Base-by-base conservation (phyloP, 2,113 vertebrate species). In the Apodemus speciosus region DNA sequence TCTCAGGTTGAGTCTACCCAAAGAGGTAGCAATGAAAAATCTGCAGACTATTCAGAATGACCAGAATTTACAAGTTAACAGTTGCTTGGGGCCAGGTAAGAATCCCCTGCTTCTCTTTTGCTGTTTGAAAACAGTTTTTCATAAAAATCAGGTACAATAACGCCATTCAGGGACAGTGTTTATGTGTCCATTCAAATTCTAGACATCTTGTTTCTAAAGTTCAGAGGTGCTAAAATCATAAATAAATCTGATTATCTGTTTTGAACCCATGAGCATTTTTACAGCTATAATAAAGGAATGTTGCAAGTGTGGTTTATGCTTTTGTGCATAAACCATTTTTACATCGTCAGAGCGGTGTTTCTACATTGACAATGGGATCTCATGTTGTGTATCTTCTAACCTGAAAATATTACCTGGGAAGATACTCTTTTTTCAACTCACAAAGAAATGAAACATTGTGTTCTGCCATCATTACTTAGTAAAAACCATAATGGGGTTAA, bases 351-450 rank as follows among this genome's bases (percentile, higher is more conserved):
- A 90, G 56, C 69, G 85, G 11, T 71, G 7, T 96, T 96, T 77
- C 84, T 92, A 32, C 62, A 6, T 3, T 90, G 93, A 2, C 0
- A 92, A 66, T 85, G 81, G 43, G 43, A 94, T 89, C 13, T 93
- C 88, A 89, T 13, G 93, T 69, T 56, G 77, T 93, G 71, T 93
- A 96, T 64, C 32, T 95, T 80, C 84, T 30, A 40, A 30, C 97
- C 97, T 49, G 51, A 62, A 95, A 90, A 21, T 93, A 6, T 87
- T 94, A 88, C 92, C 87, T 96, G 32, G 85, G 94, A 94, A 94
- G 51, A 10, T 30, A 90, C 23, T 66, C 53, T 15, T 0, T 89
- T 25, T 2, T 86, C 14, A 95, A 14, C 81, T 96, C n/a, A 40
- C 86, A 83, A 96, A 84, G 49, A 79, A 79, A 46, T 72, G 1